phyloP scores from a whole-genome alignment of 2,888 invertebrate species.

The Polydrusus cervinus region DNA sequence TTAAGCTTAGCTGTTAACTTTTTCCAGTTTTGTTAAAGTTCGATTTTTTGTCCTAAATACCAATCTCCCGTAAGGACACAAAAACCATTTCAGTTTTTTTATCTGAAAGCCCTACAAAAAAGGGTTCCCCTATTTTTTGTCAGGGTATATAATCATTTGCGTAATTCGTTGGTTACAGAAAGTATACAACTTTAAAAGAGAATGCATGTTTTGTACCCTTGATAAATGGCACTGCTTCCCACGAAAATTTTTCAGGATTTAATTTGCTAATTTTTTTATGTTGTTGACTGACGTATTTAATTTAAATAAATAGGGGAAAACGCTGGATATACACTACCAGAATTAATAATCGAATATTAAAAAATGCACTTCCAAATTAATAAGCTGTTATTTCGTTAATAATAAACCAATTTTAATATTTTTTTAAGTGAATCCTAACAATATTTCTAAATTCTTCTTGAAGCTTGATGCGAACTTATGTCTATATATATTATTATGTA shows the following conservation, averaged over 20 bases:
- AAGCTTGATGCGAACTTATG: too few relatives aligned
- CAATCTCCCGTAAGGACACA: too few relatives aligned
- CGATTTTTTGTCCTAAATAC: too few relatives aligned
- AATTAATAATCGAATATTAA: too few relatives aligned
- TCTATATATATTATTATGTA: too few relatives aligned
- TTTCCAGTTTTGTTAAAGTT: too few relatives aligned
- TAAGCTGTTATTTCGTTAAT: too few relatives aligned
- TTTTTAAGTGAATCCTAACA: too few relatives aligned
- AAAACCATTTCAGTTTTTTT: not conserved
- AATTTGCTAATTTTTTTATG: constrained; percentile 1
- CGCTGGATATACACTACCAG: not conserved
- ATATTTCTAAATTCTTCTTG: too few relatives aligned
- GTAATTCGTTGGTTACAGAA: not conserved
- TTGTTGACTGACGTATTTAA: not conserved
- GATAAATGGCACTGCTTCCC: constrained; percentile 4
- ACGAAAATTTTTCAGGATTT: constrained; percentile 13
- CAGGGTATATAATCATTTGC: constrained; percentile 3
- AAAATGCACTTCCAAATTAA: too few relatives aligned
- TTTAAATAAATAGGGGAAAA: not conserved
- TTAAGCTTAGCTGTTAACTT: too few relatives aligned
- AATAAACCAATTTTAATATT: too few relatives aligned
- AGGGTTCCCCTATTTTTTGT: not conserved
- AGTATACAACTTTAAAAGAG: constrained; percentile 9
- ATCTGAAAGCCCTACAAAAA: not conserved
- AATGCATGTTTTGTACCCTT: not conserved